phyloP scores from a whole-genome alignment of 2,888 invertebrate genomes.

The Chymomyza amoena region DNA sequence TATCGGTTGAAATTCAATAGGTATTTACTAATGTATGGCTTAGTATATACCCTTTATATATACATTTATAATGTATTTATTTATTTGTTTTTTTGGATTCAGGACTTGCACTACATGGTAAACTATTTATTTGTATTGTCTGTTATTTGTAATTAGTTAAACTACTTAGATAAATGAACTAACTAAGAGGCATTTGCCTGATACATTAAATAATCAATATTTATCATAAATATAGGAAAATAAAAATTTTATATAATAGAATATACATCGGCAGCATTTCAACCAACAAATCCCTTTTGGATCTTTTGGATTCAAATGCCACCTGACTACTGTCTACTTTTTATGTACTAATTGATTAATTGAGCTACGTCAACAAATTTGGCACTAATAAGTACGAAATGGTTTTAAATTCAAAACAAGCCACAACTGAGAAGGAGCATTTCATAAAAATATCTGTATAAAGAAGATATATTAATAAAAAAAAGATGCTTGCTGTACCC shows the following conservation, averaged over 20 bases:
- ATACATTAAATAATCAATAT: conserved; percentile 2
- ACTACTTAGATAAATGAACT: conserved; percentile 65
- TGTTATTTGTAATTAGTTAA: conserved; percentile 38
- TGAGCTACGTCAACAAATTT: conserved; percentile 37
- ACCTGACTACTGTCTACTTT: background rate
- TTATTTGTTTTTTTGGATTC: background rate
- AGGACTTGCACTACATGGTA: conserved; percentile 40
- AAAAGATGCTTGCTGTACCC: conserved; percentile 54
- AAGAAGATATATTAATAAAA: conserved; percentile 7
- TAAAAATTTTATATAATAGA: background rate
- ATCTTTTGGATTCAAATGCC: background rate
- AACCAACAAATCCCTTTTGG: background rate
- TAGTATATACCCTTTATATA: background rate
- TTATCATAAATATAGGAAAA: background rate
- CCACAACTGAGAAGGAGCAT: conserved; percentile 14
- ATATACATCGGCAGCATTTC: background rate
- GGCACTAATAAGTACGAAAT: conserved; percentile 29
- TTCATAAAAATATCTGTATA: background rate
- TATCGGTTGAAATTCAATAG: background rate
- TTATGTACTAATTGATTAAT: conserved; percentile 8
- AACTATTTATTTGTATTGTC: conserved; percentile 51
- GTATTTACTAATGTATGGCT: background rate
- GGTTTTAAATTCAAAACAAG: conserved; percentile 37
- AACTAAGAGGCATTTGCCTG: conserved; percentile 35
- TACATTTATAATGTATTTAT: conserved; percentile 13